Evolutionary conservation across 2,888 invertebrate species (phyloP).

Genomic region (Apamea sordens): DNA sequence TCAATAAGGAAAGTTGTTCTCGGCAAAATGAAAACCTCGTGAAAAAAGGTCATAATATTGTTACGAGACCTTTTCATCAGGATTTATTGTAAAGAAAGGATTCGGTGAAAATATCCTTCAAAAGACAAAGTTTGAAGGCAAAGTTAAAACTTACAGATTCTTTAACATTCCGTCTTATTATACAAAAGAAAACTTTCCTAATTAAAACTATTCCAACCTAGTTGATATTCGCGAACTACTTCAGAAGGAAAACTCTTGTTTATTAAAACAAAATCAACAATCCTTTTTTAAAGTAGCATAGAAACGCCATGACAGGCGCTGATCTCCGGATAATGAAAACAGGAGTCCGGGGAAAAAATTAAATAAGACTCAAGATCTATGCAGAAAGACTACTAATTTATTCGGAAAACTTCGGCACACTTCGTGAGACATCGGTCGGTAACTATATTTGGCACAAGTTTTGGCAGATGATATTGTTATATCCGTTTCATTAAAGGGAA

Average conservation of each 20-base stretch:
- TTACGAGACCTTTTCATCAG: conserved; percentile 20
- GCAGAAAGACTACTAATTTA: conserved; percentile 55
- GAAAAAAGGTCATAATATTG: conserved; percentile 9
- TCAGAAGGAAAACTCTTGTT: not conserved
- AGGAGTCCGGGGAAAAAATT: conserved; percentile 33
- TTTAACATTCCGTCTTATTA: not conserved
- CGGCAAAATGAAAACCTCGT: too few relatives aligned
- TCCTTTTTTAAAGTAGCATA: conserved; percentile 25
- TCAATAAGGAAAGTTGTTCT: conserved; percentile 16
- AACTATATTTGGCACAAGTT: conserved; percentile 32
- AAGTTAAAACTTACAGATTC: too few relatives aligned
- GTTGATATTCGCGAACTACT: not conserved
- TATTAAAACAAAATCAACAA: conserved; percentile 11
- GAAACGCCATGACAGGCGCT: conserved; percentile 6
- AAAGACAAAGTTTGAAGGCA: not conserved
- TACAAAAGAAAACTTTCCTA: not conserved
- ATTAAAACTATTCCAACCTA: not conserved
- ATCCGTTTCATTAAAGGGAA: not conserved
- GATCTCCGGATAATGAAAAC: conserved; percentile 40
- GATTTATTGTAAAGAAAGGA: not conserved
- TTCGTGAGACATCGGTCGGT: conserved; percentile 28
- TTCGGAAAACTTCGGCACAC: conserved; percentile 38
- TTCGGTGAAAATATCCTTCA: conserved; percentile 10
- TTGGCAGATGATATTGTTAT: conserved; percentile 30
- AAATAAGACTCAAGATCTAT: conserved; percentile 27